Evolutionary conservation across 2,888 invertebrate species (phyloP).

Genomic region (Melipona beecheii): DNA sequence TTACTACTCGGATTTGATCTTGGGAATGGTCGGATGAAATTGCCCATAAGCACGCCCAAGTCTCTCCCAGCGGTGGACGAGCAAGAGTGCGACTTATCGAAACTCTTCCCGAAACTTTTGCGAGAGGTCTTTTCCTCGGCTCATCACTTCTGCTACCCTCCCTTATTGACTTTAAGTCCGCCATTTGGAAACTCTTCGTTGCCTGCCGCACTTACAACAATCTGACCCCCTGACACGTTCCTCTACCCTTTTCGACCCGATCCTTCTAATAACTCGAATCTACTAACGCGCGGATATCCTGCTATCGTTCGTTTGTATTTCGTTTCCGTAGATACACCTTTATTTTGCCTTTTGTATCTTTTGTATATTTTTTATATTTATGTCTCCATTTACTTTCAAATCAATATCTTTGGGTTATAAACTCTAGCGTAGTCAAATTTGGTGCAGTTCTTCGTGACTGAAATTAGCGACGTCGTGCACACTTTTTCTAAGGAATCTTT

Average conservation of each 20-base stretch:
- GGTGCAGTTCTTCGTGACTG: too few relatives aligned
- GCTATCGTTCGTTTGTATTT: background rate
- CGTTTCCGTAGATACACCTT: too few relatives aligned
- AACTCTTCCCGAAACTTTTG: slow-evolving; percentile 66
- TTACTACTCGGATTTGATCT: slow-evolving; percentile 61
- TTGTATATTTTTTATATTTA: too few relatives aligned
- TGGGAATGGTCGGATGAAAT: slow-evolving; percentile 59
- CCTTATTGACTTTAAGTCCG: slow-evolving; percentile 74
- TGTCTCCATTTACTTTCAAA: too few relatives aligned
- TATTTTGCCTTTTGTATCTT: too few relatives aligned
- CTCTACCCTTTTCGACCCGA: slow-evolving; percentile 28
- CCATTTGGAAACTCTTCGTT: slow-evolving; percentile 59
- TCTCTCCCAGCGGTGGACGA: slow-evolving; percentile 53
- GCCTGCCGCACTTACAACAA: slow-evolving; percentile 44
- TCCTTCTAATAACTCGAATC: background rate
- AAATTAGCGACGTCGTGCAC: too few relatives aligned
- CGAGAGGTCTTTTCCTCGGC: slow-evolving; percentile 63
- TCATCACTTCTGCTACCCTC: slow-evolving; percentile 67
- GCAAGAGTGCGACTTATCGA: slow-evolving; percentile 69
- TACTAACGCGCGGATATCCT: background rate
- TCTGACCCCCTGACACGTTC: slow-evolving; percentile 42
- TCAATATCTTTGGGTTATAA: too few relatives aligned
- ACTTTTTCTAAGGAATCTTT: too few relatives aligned
- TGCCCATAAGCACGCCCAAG: slow-evolving; percentile 62
- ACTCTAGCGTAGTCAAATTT: too few relatives aligned